Conservation (phyloP, 2,888 invertebrate species). For the Coenonympha arcania region DNA sequence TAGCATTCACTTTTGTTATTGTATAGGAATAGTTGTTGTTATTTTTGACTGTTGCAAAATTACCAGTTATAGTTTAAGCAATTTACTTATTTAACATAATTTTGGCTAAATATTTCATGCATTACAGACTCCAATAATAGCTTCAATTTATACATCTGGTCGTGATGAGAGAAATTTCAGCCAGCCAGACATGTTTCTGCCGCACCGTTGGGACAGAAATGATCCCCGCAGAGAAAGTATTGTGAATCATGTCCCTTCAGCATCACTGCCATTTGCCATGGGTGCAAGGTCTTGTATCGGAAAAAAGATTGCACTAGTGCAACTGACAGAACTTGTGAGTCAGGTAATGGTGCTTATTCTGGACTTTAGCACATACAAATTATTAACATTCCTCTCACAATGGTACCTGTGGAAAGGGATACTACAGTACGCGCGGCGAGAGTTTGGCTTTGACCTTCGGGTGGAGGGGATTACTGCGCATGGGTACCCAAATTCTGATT, state of each 20-base stretch:
- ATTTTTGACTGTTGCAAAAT: too few species aligned
- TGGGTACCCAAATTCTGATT: too few species aligned
- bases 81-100: not conserved
- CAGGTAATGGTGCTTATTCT: too few species aligned
- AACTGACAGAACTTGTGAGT: conserved; percentile 79
- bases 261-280: conserved; percentile 86
- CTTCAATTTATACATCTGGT: conserved; percentile 90
- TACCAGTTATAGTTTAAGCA: too few species aligned
- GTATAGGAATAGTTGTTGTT: not conserved
- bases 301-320: conserved; percentile 83
- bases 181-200: conserved; percentile 78
- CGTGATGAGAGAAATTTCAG: conserved; percentile 81
- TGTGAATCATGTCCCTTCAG: conserved; percentile 74
- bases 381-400: too few species aligned
- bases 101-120: conserved; percentile 16
- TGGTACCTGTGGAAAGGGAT: too few species aligned
- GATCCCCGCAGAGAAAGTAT: conserved; percentile 57
- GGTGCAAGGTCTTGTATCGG: conserved; percentile 90
- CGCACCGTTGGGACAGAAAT: conserved; percentile 83
- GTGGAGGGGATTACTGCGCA: too few species aligned
- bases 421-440: too few species aligned
- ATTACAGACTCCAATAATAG: conserved; percentile 82
- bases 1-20: too few species aligned
- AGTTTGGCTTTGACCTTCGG: too few species aligned
- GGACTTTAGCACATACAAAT: too few species aligned